Conservation (phyloP, 2,113 vertebrate species). For the Anhinga rufa region DNA sequence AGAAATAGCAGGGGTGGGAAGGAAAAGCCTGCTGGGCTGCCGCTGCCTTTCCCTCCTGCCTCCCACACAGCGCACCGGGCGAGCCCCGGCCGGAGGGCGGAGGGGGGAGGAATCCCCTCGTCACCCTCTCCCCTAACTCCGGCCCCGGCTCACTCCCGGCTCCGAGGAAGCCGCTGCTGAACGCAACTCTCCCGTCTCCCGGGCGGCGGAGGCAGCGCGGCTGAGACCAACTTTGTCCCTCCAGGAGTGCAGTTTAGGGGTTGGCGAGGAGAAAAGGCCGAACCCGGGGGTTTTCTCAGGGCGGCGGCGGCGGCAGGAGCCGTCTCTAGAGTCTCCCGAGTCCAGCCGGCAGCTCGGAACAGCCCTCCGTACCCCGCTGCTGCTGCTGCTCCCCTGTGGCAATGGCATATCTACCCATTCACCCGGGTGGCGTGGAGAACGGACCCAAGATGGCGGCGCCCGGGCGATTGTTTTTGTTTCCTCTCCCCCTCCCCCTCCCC, state of each 20-base stretch:
- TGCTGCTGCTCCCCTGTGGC: constrained; percentile 45
- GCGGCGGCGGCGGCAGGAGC: neutral
- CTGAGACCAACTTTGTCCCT: constrained; percentile 49
- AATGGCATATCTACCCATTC: constrained; percentile 75
- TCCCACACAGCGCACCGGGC: neutral
- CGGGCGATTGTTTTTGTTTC: constrained; percentile 83
- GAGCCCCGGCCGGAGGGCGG: neutral
- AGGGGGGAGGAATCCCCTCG: neutral
- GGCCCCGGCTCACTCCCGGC: neutral
- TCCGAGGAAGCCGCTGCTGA: neutral
- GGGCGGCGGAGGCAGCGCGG: constrained; percentile 9
- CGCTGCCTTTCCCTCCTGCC: neutral
- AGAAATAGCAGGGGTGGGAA: neutral
- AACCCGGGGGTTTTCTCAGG: neutral
- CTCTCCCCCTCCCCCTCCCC: constrained; percentile 35
- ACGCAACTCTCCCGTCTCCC: neutral
- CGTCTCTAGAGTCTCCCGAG: constrained; percentile 37
- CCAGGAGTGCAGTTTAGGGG: constrained; percentile 12
- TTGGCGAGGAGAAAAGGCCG: constrained; percentile 23
- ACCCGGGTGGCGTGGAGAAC: constrained; percentile 59
- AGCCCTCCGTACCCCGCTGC: constrained; percentile 46
- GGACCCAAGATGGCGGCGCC: constrained; percentile 86
- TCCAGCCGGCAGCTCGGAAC: constrained; percentile 15
- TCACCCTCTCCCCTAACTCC: constrained; percentile 34
- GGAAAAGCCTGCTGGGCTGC: neutral